Percentiles rank a stretch among this genome's conserved stretches.
Conservation (phyloP, 1,140 invertebrate species). For the Leptinotarsa lineolata region DNA sequence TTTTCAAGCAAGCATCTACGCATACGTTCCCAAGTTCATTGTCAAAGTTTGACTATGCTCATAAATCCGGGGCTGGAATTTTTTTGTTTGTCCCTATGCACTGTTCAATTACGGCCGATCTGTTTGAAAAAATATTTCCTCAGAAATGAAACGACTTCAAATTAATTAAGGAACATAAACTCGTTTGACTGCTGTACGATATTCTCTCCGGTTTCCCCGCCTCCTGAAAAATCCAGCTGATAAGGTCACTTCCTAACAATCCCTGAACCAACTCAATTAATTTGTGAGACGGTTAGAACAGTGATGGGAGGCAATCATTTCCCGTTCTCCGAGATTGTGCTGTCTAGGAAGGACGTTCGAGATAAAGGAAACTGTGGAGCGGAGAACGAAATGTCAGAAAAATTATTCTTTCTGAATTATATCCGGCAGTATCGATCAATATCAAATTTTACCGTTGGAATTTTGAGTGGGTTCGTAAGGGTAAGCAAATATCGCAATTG, state of each 20-base stretch:
- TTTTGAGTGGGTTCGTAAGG: not conserved
- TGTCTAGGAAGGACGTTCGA: constrained; percentile 16
- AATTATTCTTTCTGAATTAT: constrained; percentile 20
- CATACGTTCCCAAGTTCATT: too few species aligned
- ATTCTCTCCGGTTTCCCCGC: too few species aligned
- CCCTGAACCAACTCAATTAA: constrained; percentile 2
- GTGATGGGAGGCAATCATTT: constrained; percentile 9
- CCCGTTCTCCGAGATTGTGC: constrained; percentile 19
- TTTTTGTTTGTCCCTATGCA: too few species aligned
- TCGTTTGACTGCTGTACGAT: too few species aligned
- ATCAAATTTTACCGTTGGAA: constrained; percentile 9
- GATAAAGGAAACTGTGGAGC: constrained; percentile 11
- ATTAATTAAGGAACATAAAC: too few species aligned
- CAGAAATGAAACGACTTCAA: too few species aligned
- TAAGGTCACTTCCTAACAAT: constrained; percentile 1
- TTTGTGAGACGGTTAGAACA: constrained; percentile 5
- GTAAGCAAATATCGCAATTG: not conserved
- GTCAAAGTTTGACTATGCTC: too few species aligned
- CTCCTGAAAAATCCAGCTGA: not conserved
- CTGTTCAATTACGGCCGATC: too few species aligned
- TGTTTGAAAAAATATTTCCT: too few species aligned
- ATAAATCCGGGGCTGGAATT: too few species aligned
- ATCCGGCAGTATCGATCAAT: constrained; percentile 17
- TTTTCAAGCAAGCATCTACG: too few species aligned
- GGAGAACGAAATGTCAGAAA: constrained; percentile 15